Conservation (phyloP, 1,140 invertebrate species). For the Ylistrum balloti region DNA sequence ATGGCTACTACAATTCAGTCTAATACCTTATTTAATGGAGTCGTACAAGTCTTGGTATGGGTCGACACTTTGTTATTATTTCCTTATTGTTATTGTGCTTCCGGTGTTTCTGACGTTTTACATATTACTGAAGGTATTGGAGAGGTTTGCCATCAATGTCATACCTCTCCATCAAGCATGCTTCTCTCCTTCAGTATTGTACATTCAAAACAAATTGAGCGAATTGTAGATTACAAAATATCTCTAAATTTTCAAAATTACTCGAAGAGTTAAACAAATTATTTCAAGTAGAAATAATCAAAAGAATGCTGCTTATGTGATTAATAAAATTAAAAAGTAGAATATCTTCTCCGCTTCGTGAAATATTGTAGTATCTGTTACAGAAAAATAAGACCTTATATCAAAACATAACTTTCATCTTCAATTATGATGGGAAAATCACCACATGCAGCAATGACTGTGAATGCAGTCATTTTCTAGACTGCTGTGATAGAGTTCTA, state of each 20-base stretch:
- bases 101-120: neutral
- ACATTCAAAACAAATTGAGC: no score
- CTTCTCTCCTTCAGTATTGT: no score
- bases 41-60: neutral
- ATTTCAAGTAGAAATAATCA: no score
- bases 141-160: no score
- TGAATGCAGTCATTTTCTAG: neutral
- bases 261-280: no score
- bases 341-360: no score
- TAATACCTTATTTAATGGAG: constrained; percentile 52
- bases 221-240: no score
- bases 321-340: no score
- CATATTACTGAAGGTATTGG: neutral
- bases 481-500: constrained; percentile 5
- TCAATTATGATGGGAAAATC: neutral
- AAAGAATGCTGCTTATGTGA: no score
- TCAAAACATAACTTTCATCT: constrained; percentile 18
- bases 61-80: constrained; percentile 28
- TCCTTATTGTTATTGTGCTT: constrained; percentile 4
- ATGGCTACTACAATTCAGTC: constrained; percentile 44
- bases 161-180: no score
- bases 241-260: no score
- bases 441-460: neutral
- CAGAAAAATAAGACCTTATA: neutral
- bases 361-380: neutral